A percentile compares a stretch with the other conserved stretches of the same genome.
phyloP scores from a whole-genome alignment of 2,888 invertebrate genomes.

The Oxyteleia sp. region DNA sequence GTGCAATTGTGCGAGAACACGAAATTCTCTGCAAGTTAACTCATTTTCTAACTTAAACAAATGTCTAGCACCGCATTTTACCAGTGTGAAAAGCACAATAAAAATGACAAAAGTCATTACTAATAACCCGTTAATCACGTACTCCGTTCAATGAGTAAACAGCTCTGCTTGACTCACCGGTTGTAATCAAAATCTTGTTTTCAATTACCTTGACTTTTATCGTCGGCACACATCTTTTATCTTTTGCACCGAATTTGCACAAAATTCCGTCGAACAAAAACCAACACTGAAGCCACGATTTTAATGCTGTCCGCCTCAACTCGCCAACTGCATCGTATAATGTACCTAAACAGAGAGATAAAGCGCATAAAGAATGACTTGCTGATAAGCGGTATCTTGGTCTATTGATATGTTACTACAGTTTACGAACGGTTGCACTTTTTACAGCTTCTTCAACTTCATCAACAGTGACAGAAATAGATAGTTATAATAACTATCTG shows the following conservation, averaged over 20 bases:
- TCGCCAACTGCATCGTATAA: conserved; percentile 78
- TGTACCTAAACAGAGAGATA: conserved; percentile 71
- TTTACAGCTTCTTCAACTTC: neutral
- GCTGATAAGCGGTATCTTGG: conserved; percentile 71
- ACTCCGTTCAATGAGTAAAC: no score
- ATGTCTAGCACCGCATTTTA: no score
- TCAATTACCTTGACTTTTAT: conserved; percentile 52
- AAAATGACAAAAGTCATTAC: no score
- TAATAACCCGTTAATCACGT: no score
- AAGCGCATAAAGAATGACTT: conserved; percentile 55
- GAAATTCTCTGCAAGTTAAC: no score
- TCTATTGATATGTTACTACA: conserved; percentile 58
- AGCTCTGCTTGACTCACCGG: neutral
- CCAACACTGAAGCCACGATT: conserved; percentile 10
- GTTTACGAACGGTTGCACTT: neutral
- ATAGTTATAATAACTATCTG: no score
- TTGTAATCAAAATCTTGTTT: neutral
- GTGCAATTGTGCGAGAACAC: no score
- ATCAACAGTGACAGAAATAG: no score
- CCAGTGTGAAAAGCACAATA: no score
- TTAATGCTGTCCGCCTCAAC: conserved; percentile 53
- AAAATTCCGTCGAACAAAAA: conserved; percentile 24
- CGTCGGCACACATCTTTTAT: conserved; percentile 31
- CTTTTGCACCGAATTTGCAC: conserved; percentile 1
- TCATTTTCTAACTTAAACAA: no score